phyloP scores from a whole-genome alignment of 1,140 invertebrate genomes.

The Eupristina koningsbergeri region DNA sequence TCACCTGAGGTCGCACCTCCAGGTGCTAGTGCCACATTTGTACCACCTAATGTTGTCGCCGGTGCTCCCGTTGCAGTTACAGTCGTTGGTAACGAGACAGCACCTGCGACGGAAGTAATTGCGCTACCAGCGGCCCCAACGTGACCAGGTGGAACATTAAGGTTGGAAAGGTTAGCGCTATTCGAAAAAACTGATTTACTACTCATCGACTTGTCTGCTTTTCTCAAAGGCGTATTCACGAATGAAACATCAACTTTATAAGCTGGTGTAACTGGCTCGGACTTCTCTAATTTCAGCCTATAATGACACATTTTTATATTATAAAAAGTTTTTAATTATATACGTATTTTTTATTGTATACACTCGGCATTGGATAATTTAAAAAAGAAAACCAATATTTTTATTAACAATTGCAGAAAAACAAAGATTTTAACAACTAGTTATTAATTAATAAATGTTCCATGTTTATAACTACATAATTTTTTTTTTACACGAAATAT shows the following conservation, averaged over 20 bases:
- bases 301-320: neutral
- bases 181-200: slow-evolving; percentile 60
- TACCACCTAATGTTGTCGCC: slow-evolving; percentile 48
- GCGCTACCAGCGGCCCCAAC: neutral
- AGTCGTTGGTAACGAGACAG: neutral
- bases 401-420: too few species aligned
- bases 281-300: slow-evolving; percentile 84
- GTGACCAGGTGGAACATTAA: neutral
- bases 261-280: slow-evolving; percentile 82
- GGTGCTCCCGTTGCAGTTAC: neutral
- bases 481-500: too few species aligned
- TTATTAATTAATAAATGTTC: too few species aligned
- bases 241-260: slow-evolving; percentile 88
- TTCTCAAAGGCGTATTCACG: slow-evolving; percentile 75
- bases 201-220: slow-evolving; percentile 71
- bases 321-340: too few species aligned
- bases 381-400: too few species aligned
- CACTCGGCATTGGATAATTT: too few species aligned
- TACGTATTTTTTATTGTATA: too few species aligned
- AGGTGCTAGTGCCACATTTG: slow-evolving; percentile 42
- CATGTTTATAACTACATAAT: too few species aligned
- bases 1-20: slow-evolving; percentile 67
- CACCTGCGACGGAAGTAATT: neutral
- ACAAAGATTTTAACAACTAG: too few species aligned
- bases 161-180: slow-evolving; percentile 16